Base-by-base conservation (phyloP, 1,140 invertebrate genomes). In the Zophobas atratus region DNA sequence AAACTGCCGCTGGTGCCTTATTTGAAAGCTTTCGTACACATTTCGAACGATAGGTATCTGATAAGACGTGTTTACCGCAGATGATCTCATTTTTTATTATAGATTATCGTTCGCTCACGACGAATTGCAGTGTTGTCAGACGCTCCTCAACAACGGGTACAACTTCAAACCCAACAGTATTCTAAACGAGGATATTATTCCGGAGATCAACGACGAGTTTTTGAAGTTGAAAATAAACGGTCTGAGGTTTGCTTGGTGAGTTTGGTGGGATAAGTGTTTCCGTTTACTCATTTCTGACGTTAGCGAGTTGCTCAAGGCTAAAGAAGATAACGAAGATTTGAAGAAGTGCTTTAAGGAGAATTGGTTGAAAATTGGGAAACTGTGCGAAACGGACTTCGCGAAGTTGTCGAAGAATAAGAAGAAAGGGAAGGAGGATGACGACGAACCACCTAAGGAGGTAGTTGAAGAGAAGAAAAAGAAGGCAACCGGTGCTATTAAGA, bases 311-410 rank as follows among this genome's bases (percentile, higher is more conserved):
- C 20, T 67, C 38, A 1, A 8, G 20, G 60, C 6, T 33, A 67
- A 46, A 43, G 60, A 67, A 67, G 60, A 67, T 43, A 67, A 67
- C 60, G 20, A 33, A 0, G 41, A 67, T 1, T 67, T 67, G 60
- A 67, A 67, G 32, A 67, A 33, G 5, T 67, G 39, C 46, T 67
- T 67, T 46, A 67, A 67, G 46, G 70, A 56, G 8, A 72, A 36
- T 43, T 51, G 53, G 53, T 72, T 72, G 70, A 56, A 72, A 72
- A 72, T 72, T 51, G 70, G 70, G 8, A 70, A 48, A 34, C 70
- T 57, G 35, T 70, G 51, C 41, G 72, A 77, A 56, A 32, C 53
- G n/a, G 76, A 49, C 56, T 56, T 67, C 34, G 38, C 1, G n/a
- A 67, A 2, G 6, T 46, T 41, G 39, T 20, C 20, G 0, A 67